A percentile compares a stretch with the other conserved stretches of the same genome.
These are phyloP conservation scores for Syngnathoides biaculeatus DNA, from an alignment of 2,113 vertebrate genomes.

Conservation along the genomic window DNA sequence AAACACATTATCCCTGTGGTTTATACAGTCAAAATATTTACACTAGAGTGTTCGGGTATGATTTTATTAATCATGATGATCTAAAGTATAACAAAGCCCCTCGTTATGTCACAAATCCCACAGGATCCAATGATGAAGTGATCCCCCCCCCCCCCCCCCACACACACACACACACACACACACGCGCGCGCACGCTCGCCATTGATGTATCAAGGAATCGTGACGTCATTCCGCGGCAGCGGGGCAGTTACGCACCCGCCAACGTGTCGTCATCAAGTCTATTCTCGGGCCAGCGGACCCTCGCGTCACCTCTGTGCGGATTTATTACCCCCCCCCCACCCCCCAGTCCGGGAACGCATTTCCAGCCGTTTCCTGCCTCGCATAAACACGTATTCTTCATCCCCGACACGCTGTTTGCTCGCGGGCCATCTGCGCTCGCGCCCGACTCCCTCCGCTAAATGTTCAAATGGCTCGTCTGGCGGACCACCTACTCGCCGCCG, in stretches of 20 bases:
- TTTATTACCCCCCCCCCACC: constrained; percentile 44
- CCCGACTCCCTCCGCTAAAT: constrained; percentile 20
- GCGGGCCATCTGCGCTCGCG: constrained; percentile 44
- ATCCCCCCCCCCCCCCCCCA: too few relatives aligned
- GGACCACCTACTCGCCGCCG: constrained; percentile 41
- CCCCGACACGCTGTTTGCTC: constrained; percentile 29
- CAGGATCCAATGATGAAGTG: neutral
- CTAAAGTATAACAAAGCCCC: neutral
- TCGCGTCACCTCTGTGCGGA: constrained; percentile 13
- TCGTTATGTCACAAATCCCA: neutral
- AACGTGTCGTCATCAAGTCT: neutral
- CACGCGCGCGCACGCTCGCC: too few relatives aligned
- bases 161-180: too few relatives aligned
- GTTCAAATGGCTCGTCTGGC: constrained; percentile 31
- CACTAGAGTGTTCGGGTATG: too few relatives aligned
- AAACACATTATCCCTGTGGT: neutral
- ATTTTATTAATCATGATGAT: neutral
- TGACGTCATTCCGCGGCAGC: neutral
- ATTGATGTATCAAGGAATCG: neutral
- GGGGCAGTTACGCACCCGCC: neutral
- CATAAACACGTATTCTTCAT: constrained; percentile 51
- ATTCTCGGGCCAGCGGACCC: constrained; percentile 1
- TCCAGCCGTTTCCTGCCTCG: constrained; percentile 39
- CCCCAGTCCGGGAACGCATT: constrained; percentile 22
- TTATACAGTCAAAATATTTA: constrained; percentile 1